Evolutionary conservation across 2,113 vertebrate genomes (phyloP), one percentile per base, ranked within the genome.

Genomic region (Marmota flaviventris): DNA sequence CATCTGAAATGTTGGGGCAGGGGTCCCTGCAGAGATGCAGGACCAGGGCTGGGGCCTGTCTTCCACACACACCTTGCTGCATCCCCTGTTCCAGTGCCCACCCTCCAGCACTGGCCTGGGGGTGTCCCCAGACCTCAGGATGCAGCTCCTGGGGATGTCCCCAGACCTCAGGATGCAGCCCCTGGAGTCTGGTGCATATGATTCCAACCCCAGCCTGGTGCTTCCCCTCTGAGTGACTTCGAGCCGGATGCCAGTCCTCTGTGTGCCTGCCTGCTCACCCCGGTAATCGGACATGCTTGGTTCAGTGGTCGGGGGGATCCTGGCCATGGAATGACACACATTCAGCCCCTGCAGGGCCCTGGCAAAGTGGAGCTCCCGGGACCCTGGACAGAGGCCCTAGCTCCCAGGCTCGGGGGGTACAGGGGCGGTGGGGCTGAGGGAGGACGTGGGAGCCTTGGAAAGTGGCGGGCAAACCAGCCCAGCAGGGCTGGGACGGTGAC

Each of bases 401-500:
- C 32, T 4, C 32, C 29, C 48, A 3, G 24, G 18, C 16, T 51
- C 2, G 1, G 39, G 14, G n/a, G 45, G 14, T 2, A 0, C 56
- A 20, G 39, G 56, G 72, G 29, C 39, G 24, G 56, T 69, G 86
- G 65, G 85, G n/a, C 45, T 4, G 96, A 91, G 97, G 97, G 98
- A 5, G 97, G 91, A 96, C 84, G 93, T 90, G 51, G 69, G 90
- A 98, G 96, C 98, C 98, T 94, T 96, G 98, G 98, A 96, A 98
- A 98, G 96, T 90, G 98, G 97, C 98, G 97, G 98, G 98, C 97
- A 98, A 98, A 99, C 99, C 99, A 99, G 99, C 99, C 98, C 98
- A 98, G 99, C 99, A 98, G 99, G 99, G 99, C 99, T 98, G 99
- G 98, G 98, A 98, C 96, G 97, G 98, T 99, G 99, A 99, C 99